phyloP scores from a whole-genome alignment of 2,888 invertebrate genomes.

The Crioceris asparagi region DNA sequence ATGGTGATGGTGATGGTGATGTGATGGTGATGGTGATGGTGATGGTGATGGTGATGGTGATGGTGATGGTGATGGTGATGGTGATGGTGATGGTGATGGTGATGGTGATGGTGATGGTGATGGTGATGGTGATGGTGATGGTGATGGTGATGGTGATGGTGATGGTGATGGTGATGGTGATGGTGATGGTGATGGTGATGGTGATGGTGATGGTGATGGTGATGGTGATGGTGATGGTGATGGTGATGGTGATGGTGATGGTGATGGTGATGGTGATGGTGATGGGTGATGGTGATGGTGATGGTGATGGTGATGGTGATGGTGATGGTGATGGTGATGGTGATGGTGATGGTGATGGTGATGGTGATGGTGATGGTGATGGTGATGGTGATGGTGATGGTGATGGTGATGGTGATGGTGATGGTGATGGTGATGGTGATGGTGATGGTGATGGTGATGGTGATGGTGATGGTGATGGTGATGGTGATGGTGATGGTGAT shows the following conservation, averaged over 20 bases:
- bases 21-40: no score
- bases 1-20: no score
- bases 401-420: slow-evolving; percentile 1
- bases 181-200: slow-evolving; percentile 1
- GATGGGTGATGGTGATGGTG: no score
- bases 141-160: slow-evolving; percentile 1
- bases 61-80: slow-evolving; percentile 1
- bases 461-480: slow-evolving; percentile 1
- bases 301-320: slow-evolving; percentile 1
- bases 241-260: slow-evolving; percentile 1
- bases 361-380: slow-evolving; percentile 1
- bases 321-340: slow-evolving; percentile 1
- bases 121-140: slow-evolving; percentile 1
- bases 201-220: slow-evolving; percentile 1
- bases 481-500: slow-evolving; percentile 1
- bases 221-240: slow-evolving; percentile 2
- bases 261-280: slow-evolving; percentile 1
- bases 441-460: slow-evolving; percentile 1
- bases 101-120: slow-evolving; percentile 2
- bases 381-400: background rate
- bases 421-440: slow-evolving; percentile 1
- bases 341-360: slow-evolving; percentile 1
- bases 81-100: slow-evolving; percentile 1
- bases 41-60: slow-evolving; percentile 2
- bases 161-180: slow-evolving; percentile 2